Base-by-base conservation (phyloP, 1,140 invertebrate species). In the Coptotermes formosanus region DNA sequence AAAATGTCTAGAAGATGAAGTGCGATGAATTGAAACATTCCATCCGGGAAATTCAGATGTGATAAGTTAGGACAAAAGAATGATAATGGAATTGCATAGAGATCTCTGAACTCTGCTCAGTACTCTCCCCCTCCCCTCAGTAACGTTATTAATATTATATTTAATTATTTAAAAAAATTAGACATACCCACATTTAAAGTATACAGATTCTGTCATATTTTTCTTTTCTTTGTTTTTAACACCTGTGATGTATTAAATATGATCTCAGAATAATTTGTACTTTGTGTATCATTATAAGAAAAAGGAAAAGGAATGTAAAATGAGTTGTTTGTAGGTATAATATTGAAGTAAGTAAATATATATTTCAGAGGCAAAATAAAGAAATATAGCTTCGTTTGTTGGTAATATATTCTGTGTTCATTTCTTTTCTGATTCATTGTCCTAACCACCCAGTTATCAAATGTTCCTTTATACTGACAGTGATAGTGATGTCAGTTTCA, bases 191-290 rank as follows among this genome's bases (percentile, higher is more conserved):
- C 25, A 30, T 75, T 75, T 30, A 30, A 75, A 64, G 25, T 64
- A 64, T 64, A 75, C n/a, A 75, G n/a, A 38, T 75, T 16, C 11
- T 75, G n/a, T 75, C 25, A 75, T 75, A 75, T 75, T 75, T 75
- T 75, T 75, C 64, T 75, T 75, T 75, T 75, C 64, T 75, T 75
- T 75, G n/a, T 75, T 75, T 75, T 75, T 75, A 75, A 75, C 64
- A 75, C 64, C 64, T 75, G 64, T 75, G 64, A 75, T 75, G 64
- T 75, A 75, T 75, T 75, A 75, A 75, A 75, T 75, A 75, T 75
- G 64, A 75, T 75, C 64, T 75, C 64, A 75, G n/a, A 75, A 75
- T 75, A 75, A 75, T 75, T 75, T n/a, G n/a, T 75, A 75, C 64
- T 12, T 75, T 75, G 64, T 75, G 30, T 75, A 16, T 75, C 64